Base-by-base conservation (phyloP, 1,140 invertebrate genomes). In the Ceratoteleas bidentatus region DNA sequence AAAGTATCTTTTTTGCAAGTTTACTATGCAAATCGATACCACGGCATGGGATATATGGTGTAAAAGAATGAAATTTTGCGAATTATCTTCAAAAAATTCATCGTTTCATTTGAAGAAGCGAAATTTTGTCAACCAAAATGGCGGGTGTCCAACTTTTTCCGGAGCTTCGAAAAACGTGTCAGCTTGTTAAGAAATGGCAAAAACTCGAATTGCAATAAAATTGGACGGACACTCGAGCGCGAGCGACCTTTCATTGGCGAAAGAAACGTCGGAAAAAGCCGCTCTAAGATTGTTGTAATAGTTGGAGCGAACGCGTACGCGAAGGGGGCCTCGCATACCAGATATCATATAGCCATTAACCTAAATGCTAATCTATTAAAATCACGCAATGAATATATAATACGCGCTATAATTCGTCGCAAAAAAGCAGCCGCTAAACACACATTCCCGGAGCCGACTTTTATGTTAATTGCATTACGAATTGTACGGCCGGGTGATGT, bases 291-390 rank as follows among this genome's bases (percentile, higher is more conserved):
- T 56, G 62, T 65, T 62, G 77, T 65, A 73, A 73, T 50, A 52
- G 52, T 57, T 57, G 36, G 53, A 61, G 8, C 40, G 24, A 33
- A 43, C 62, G 64, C 36, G 45, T 13, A 47, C 32, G 14, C 36
- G 64, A n/a, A 56, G 15, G 58, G 57, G 58, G 24, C 10, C 50
- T 53, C 57, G 64, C 73, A 75, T 74, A 72, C 58, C 62, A 81
- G 72, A 81, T 81, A 81, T 70, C 72, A 74, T 81, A 75, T 66
- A 75, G 70, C 53, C 72, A 78, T 83, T 83, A 78, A 83, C 74
- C 74, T 61, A 77, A 78, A 83, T 83, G 75, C 81, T 83, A 79
- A 79, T 83, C 70, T 75, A 83, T 79, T 75, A 83, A 83, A 83
- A 83, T 78, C 74, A 78, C 81, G 81, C 81, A 78, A 83, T 75